Evolutionary conservation across 2,113 vertebrate species (phyloP).

Genomic region (Plotosus lineatus): DNA sequence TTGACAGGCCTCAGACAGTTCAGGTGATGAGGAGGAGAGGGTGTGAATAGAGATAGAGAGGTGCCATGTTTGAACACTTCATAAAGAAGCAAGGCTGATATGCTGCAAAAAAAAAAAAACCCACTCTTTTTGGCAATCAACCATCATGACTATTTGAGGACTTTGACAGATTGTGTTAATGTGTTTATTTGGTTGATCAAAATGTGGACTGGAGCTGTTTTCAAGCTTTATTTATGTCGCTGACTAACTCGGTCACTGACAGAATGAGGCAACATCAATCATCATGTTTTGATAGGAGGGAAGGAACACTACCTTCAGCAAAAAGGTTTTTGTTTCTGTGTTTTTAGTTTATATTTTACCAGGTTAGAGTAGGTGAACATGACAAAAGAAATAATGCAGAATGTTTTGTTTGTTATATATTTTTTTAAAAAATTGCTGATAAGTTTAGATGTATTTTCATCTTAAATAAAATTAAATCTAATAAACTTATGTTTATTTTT

Average conservation of each 20-base stretch:
- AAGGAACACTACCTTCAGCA: conserved; percentile 19
- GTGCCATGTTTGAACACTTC: conserved; percentile 65
- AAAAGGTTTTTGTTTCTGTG: conserved; percentile 24
- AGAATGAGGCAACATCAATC: conserved; percentile 54
- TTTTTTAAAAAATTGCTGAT: background rate
- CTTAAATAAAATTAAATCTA: background rate
- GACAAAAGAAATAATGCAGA: background rate
- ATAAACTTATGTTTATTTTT: background rate
- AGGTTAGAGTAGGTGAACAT: background rate
- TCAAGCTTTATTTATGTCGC: conserved; percentile 59
- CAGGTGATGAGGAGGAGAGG: conserved; percentile 65
- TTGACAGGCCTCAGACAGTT: conserved; percentile 62
- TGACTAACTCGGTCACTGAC: conserved; percentile 56
- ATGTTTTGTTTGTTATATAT: background rate
- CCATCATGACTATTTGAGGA: conserved; percentile 60
- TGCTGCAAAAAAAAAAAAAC: conserved; percentile 54
- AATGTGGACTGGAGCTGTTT: conserved; percentile 55
- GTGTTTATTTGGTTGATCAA: conserved; percentile 60
- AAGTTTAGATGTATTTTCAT: background rate
- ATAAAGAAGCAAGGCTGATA: conserved; percentile 55
- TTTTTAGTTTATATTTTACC: background rate
- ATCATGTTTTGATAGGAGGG: conserved; percentile 43
- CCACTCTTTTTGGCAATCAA: conserved; percentile 53
- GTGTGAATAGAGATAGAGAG: conserved; percentile 61
- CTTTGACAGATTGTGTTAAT: conserved; percentile 62